A percentile compares a stretch with the other conserved stretches of the same genome.
Conservation (phyloP, 2,888 invertebrate genomes). For the Callyntrura sp. region DNA sequence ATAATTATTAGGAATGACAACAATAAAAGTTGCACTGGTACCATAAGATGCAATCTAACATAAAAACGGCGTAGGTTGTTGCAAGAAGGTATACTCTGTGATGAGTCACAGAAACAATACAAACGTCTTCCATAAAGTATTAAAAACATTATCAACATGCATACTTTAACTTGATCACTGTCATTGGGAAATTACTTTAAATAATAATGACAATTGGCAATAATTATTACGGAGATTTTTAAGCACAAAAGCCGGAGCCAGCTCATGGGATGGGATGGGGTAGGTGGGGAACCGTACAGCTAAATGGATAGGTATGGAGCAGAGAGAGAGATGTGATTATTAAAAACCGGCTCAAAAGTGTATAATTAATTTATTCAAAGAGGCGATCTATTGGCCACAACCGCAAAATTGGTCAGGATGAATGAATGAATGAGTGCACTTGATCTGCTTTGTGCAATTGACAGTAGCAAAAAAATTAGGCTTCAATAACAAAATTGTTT, state of each 20-base stretch:
- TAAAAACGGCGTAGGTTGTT: background rate
- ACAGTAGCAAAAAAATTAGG: slow-evolving; percentile 20
- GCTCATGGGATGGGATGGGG: no score
- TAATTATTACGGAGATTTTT: slow-evolving; percentile 1
- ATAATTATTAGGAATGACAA: slow-evolving; percentile 11
- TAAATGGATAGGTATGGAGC: background rate
- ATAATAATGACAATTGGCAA: slow-evolving; percentile 55
- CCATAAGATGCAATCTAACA: background rate
- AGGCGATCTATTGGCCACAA: background rate
- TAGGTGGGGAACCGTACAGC: no score
- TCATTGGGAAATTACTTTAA: background rate
- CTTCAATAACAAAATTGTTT: background rate
- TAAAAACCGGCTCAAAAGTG: background rate
- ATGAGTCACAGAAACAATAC: background rate
- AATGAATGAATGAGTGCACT: slow-evolving; percentile 26
- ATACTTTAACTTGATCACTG: background rate
- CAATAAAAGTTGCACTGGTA: slow-evolving; percentile 1
- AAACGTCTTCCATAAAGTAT: background rate
- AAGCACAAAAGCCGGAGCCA: background rate
- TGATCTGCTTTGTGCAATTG: slow-evolving; percentile 53
- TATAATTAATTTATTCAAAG: slow-evolving; percentile 1
- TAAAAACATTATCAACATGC: background rate
- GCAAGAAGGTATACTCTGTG: background rate
- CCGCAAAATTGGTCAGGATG: background rate
- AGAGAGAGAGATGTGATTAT: background rate